phyloP scores from a whole-genome alignment of 2,797 vertebrate species.

The Dromococcyx pavoninus region DNA sequence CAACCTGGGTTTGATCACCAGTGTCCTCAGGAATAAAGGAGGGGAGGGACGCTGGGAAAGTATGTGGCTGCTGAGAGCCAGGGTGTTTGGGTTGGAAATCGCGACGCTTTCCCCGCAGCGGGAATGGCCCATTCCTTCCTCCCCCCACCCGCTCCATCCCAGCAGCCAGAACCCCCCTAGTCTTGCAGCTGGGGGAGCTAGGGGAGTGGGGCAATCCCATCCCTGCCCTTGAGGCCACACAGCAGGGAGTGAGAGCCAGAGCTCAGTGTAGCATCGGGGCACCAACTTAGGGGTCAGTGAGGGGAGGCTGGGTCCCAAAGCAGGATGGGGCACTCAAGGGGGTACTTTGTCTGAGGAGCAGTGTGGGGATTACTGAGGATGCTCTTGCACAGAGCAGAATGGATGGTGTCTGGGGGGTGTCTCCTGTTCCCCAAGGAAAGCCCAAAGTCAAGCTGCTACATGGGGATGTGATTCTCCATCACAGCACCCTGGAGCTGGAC shows the following conservation, averaged over 20 bases:
- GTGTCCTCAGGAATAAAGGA: slow-evolving; percentile 47
- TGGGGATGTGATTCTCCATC: neutral
- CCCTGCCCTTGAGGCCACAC: neutral
- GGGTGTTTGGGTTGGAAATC: slow-evolving; percentile 71
- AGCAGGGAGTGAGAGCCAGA: neutral
- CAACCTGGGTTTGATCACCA: slow-evolving; percentile 43
- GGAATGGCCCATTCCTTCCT: slow-evolving; percentile 43
- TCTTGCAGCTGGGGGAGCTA: neutral
- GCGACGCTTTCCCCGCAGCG: slow-evolving; percentile 28
- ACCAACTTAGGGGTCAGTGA: fast-evolving
- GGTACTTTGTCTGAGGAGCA: neutral
- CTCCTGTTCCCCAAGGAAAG: neutral
- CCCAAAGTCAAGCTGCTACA: neutral
- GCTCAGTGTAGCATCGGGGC: neutral
- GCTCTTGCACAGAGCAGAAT: neutral
- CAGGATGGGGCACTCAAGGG: neutral
- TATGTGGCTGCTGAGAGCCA: slow-evolving; percentile 54
- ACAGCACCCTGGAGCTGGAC: neutral
- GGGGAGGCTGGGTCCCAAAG: neutral
- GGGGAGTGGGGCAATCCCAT: neutral
- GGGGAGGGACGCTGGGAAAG: slow-evolving; percentile 64
- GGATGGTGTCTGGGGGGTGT: neutral
- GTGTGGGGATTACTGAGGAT: neutral
- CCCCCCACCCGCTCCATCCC: neutral
- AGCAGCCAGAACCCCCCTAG: neutral